Conservation (phyloP, 2,113 vertebrate species). For the Oreotrochilus melanogaster region DNA sequence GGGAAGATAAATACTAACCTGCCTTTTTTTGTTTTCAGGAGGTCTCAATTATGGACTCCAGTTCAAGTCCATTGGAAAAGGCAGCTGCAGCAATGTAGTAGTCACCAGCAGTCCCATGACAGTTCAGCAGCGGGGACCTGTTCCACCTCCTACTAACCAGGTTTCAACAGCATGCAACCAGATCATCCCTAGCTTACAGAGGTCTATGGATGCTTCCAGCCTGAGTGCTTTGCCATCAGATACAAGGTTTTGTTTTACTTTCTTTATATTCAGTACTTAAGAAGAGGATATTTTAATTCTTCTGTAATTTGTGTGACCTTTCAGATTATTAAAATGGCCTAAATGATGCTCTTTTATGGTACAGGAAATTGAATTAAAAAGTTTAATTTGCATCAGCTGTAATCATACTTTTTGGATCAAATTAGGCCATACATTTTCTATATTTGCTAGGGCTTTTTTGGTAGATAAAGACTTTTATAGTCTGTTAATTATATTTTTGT, state of each 20-base stretch:
- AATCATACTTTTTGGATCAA: not conserved
- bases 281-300: not conserved
- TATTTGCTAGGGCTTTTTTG: not conserved
- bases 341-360: not conserved
- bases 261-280: slow-evolving; percentile 27
- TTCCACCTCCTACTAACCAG: slow-evolving; percentile 75
- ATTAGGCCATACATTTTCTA: not conserved
- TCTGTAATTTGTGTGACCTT: not conserved
- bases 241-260: slow-evolving; percentile 84
- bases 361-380: not conserved
- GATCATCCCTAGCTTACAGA: slow-evolving; percentile 75
- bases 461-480: not conserved
- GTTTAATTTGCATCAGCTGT: not conserved
- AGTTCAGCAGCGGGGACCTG: slow-evolving; percentile 79
- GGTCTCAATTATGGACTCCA: slow-evolving; percentile 71
- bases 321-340: not conserved
- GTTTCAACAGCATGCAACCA: slow-evolving; percentile 75
- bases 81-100: slow-evolving; percentile 79
- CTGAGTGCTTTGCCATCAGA: slow-evolving; percentile 82
- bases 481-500: not conserved
- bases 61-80: slow-evolving; percentile 82
- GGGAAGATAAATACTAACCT: slow-evolving; percentile 58
- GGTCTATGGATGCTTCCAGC: slow-evolving; percentile 77
- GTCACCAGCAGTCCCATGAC: slow-evolving; percentile 83
- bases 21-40: slow-evolving; percentile 82